These are phyloP conservation scores for Percopsis omiscomaycus DNA, from an alignment of 2,797 vertebrate species.

Conservation along the genomic window DNA sequence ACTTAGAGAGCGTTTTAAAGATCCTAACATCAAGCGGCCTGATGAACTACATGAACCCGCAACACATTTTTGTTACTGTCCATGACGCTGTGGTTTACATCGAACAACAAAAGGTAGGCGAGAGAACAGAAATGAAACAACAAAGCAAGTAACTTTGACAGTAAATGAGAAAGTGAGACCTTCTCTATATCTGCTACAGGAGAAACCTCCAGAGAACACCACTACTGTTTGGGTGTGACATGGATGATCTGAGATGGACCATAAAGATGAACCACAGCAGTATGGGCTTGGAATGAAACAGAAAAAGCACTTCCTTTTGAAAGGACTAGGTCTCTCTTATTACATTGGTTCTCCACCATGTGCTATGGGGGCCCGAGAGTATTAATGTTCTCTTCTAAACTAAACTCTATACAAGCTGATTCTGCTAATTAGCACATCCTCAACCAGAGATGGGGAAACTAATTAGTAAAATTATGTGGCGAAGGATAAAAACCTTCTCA, in stretches of 20 bases:
- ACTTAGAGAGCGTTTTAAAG: slow-evolving; percentile 81
- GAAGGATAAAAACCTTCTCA: neutral
- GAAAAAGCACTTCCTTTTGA: neutral
- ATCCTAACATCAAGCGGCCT: slow-evolving; percentile 86
- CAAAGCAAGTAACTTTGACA: neutral
- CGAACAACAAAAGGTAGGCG: slow-evolving; percentile 79
- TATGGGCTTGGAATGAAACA: slow-evolving; percentile 1
- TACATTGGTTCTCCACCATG: neutral
- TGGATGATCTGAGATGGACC: slow-evolving; percentile 8
- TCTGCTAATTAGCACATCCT: slow-evolving; percentile 5
- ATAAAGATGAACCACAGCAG: slow-evolving; percentile 2
- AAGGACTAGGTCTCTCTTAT: slow-evolving; percentile 7
- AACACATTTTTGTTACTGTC: slow-evolving; percentile 89
- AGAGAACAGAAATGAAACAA: neutral
- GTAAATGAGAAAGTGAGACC: neutral
- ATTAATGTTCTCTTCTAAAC: neutral
- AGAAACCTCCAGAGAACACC: slow-evolving; percentile 75
- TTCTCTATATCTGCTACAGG: slow-evolving; percentile 56
- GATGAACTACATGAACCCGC: slow-evolving; percentile 84
- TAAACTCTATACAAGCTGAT: neutral
- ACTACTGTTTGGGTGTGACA: slow-evolving; percentile 81
- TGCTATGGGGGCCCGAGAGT: neutral
- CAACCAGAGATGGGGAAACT: neutral
- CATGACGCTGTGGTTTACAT: slow-evolving; percentile 87
- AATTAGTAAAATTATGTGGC: slow-evolving; percentile 3